phyloP scores from a whole-genome alignment of 2,113 vertebrate genomes.

The Ptilonorhynchus violaceus region DNA sequence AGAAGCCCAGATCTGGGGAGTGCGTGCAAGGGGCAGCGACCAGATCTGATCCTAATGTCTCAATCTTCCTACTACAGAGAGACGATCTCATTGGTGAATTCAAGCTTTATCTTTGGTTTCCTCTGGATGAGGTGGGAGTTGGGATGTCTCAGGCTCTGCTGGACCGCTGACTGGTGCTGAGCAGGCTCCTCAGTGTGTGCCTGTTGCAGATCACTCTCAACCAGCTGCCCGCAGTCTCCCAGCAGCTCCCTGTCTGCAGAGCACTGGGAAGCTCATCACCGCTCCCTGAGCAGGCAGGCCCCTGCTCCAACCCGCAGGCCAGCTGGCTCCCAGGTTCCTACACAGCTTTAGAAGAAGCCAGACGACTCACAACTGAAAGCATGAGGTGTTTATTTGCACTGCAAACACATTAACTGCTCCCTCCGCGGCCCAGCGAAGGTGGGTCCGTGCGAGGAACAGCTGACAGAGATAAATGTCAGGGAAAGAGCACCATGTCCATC shows the following conservation, averaged over 20 bases:
- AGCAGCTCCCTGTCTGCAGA: background rate
- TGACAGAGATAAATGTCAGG: background rate
- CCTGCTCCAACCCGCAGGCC: background rate
- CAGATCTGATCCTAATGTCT: background rate
- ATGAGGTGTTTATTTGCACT: constrained; percentile 25
- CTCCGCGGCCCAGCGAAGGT: background rate
- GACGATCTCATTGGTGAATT: background rate
- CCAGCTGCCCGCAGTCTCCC: background rate
- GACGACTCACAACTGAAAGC: background rate
- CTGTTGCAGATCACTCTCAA: background rate
- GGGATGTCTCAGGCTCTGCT: background rate
- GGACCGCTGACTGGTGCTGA: background rate
- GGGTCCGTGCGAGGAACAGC: background rate
- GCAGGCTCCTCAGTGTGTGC: background rate
- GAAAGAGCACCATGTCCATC: rapidly evolving
- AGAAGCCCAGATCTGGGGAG: background rate
- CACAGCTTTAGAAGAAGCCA: background rate
- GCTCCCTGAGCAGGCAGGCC: background rate
- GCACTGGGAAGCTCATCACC: background rate
- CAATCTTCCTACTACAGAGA: background rate
- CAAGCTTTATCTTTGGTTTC: background rate
- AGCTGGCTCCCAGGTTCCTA: background rate
- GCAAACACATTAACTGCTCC: background rate
- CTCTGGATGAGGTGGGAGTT: background rate
- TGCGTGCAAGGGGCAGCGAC: background rate